These are phyloP conservation scores for Sula dactylatra DNA, from an alignment of 2,113 vertebrate genomes.

Conservation along the genomic window DNA sequence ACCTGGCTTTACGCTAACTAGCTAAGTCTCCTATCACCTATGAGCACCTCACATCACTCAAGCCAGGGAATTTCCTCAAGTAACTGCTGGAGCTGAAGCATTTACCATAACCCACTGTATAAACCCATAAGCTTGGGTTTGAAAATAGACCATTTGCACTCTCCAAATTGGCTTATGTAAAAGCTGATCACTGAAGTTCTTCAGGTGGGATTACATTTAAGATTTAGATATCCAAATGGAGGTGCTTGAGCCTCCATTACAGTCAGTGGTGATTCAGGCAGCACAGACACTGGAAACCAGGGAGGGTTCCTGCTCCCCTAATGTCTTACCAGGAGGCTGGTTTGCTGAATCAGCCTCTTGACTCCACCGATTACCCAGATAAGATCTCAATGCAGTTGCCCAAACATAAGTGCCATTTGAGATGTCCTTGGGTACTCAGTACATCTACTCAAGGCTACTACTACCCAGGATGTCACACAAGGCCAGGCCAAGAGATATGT, in stretches of 20 bases:
- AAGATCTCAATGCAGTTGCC: background rate
- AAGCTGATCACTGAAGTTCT: background rate
- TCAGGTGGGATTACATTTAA: background rate
- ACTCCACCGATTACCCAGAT: background rate
- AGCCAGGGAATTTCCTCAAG: background rate
- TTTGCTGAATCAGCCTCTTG: background rate
- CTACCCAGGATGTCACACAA: background rate
- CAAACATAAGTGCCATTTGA: background rate
- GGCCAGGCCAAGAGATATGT: background rate
- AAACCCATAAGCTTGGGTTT: background rate
- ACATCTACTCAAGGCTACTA: background rate
- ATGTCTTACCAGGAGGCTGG: background rate
- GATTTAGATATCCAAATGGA: background rate
- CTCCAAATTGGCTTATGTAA: background rate
- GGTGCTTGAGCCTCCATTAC: background rate
- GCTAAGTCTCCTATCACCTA: background rate
- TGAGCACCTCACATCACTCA: background rate
- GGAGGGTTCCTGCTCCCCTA: background rate
- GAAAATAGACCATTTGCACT: background rate
- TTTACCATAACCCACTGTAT: background rate
- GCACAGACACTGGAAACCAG: background rate
- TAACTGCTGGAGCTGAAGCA: background rate
- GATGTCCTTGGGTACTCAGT: background rate
- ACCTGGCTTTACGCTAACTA: background rate
- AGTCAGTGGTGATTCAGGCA: background rate